A percentile compares a stretch with the other conserved stretches of the same genome.
These are phyloP conservation scores for Epizoanthus stellaris DNA, from an alignment of 92 coral and sea anemone species.

Conservation along the genomic window DNA sequence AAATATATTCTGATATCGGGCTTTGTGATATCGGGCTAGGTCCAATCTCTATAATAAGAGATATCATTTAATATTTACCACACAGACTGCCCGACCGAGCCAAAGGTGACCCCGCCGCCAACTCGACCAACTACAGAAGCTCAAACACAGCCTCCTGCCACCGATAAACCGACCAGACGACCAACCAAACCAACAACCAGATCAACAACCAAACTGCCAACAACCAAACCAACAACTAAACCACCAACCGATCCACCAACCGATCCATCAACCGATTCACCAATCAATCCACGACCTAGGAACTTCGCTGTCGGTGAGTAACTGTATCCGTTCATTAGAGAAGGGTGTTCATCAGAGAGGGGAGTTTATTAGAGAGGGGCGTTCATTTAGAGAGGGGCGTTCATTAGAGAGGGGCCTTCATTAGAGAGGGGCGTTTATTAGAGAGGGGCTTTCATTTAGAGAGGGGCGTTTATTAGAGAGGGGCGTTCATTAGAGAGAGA, in stretches of 20 bases:
- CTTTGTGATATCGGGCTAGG: no score
- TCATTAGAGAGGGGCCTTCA: no score
- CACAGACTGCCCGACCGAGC: slow-evolving; percentile 2
- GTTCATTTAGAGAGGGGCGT: no score
- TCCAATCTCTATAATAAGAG: no score
- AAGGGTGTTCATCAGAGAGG: no score
- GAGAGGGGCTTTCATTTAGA: no score
- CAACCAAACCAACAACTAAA: slow-evolving; percentile 29
- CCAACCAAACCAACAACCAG: background rate
- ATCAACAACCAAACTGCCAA: slow-evolving; percentile 48
- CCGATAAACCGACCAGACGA: slow-evolving; percentile 44
- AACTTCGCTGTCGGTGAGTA: slow-evolving; percentile 18
- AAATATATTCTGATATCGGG: no score
- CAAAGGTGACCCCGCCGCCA: background rate
- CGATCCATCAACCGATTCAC: slow-evolving; percentile 31
- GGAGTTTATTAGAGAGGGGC: no score
- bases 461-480: no score
- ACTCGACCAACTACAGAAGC: background rate
- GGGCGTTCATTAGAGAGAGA: no score
- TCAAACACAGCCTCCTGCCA: background rate
- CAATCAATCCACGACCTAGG: slow-evolving; percentile 14
- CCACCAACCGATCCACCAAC: slow-evolving; percentile 50
- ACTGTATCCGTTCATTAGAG: background rate
- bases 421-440: no score
- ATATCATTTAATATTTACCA: background rate